Percentiles rank a stretch among this genome's conserved stretches.
These are phyloP conservation scores for Spinibarbus caldwelli DNA, from an alignment of 2,797 vertebrate genomes.

Conservation along the genomic window DNA sequence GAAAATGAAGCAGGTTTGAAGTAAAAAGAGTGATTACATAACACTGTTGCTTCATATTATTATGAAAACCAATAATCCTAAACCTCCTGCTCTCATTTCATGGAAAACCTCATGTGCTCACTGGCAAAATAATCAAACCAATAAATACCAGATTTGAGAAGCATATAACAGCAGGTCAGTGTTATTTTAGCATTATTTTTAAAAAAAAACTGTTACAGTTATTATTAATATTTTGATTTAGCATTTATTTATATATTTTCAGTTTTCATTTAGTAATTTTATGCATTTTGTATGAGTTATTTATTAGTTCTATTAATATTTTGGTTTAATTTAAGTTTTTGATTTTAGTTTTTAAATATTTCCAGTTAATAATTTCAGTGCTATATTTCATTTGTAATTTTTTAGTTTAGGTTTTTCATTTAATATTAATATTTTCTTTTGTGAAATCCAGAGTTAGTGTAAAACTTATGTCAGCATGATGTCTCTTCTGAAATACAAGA, in stretches of 20 bases:
- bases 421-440: no score
- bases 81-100: not conserved
- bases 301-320: no score
- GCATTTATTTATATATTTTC: not conserved
- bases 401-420: not conserved
- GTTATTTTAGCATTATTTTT: not conserved
- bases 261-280: not conserved
- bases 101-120: not conserved
- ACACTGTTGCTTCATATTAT: not conserved
- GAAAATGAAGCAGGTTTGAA: slow-evolving; percentile 18
- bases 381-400: not conserved
- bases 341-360: not conserved
- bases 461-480: not conserved
- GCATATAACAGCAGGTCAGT: not conserved
- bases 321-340: not conserved
- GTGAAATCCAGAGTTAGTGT: not conserved
- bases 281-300: not conserved
- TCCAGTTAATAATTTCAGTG: not conserved
- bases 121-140: slow-evolving; percentile 11
- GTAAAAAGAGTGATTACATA: not conserved
- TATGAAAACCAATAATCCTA: slow-evolving; percentile 30
- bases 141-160: slow-evolving; percentile 1
- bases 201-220: not conserved
- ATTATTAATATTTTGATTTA: not conserved
- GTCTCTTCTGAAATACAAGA: not conserved